A percentile compares a stretch with the other conserved stretches of the same genome.
Evolutionary conservation across 1,140 invertebrate genomes (phyloP).

Genomic region (Cydia pomonella): DNA sequence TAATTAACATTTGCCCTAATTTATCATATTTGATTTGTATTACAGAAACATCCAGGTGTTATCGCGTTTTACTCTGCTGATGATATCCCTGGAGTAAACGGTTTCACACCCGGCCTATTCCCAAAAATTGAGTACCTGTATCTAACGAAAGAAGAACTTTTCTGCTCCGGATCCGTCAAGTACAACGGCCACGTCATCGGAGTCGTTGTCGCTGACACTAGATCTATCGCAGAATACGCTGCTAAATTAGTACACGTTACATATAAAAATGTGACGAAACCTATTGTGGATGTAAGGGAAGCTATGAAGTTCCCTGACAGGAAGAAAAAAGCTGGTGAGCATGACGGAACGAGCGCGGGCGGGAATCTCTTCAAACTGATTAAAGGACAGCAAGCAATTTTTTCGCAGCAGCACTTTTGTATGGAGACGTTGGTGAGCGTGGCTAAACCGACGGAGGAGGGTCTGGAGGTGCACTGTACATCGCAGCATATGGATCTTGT

Average conservation of each 20-base stretch:
- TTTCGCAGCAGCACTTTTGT: slow-evolving; percentile 56
- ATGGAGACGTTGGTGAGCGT: slow-evolving; percentile 83
- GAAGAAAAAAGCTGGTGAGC: slow-evolving; percentile 36
- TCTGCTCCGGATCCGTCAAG: slow-evolving; percentile 76
- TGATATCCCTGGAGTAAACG: slow-evolving; percentile 88
- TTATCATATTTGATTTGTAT: slow-evolving; percentile 34
- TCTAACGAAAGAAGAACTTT: slow-evolving; percentile 75
- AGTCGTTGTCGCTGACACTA: slow-evolving; percentile 84
- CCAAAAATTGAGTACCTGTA: slow-evolving; percentile 39
- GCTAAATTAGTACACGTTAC: slow-evolving; percentile 84
- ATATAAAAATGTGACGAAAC: slow-evolving; percentile 74
- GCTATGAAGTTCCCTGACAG: slow-evolving; percentile 53
- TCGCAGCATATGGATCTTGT: slow-evolving; percentile 83
- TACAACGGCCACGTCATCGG: slow-evolving; percentile 88
- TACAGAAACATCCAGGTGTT: slow-evolving; percentile 84
- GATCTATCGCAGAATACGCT: slow-evolving; percentile 83
- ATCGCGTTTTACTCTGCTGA: slow-evolving; percentile 86
- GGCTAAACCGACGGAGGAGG: slow-evolving; percentile 83
- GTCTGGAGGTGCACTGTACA: slow-evolving; percentile 82
- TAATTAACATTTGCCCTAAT: no score
- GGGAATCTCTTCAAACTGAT: slow-evolving; percentile 56
- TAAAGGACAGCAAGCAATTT: slow-evolving; percentile 54
- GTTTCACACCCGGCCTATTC: slow-evolving; percentile 62
- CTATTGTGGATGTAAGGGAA: slow-evolving; percentile 52
- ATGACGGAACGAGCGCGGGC: slow-evolving; percentile 45